phyloP scores from a whole-genome alignment of 1,140 invertebrate species.

The Drosophila ohnishii region DNA sequence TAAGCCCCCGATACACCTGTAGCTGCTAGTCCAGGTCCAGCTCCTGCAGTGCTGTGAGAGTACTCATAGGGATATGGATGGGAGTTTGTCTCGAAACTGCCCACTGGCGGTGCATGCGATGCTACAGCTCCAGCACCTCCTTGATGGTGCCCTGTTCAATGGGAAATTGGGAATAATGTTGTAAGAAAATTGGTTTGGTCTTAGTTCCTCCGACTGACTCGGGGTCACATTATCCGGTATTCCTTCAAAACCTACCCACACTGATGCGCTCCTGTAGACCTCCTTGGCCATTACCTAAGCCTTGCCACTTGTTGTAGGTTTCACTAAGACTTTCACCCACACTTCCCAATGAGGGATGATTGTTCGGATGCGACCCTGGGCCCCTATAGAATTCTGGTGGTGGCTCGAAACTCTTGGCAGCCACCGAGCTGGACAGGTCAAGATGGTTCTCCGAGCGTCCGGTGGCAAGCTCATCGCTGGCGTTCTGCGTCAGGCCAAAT shows the following conservation, averaged over 20 bases:
- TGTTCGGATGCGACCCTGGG: slow-evolving; percentile 37
- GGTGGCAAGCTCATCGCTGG: slow-evolving; percentile 19
- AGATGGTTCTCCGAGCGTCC: slow-evolving; percentile 18
- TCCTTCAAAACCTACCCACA: slow-evolving; percentile 59
- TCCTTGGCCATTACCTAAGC: slow-evolving; percentile 3
- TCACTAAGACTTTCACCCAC: slow-evolving; percentile 61
- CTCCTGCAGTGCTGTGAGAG: slow-evolving; percentile 25
- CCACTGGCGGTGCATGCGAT: slow-evolving; percentile 41
- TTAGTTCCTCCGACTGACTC: background rate
- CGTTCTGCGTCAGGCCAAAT: slow-evolving; percentile 23
- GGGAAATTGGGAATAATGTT: background rate
- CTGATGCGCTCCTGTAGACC: slow-evolving; percentile 63
- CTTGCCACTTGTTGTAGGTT: slow-evolving; percentile 67
- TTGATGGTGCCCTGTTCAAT: slow-evolving; percentile 51
- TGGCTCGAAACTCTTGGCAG: slow-evolving; percentile 69
- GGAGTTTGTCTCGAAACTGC: slow-evolving; percentile 26
- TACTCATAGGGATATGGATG: slow-evolving; percentile 72
- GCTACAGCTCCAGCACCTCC: slow-evolving; percentile 24
- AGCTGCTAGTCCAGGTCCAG: slow-evolving; percentile 1
- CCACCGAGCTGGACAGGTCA: slow-evolving; percentile 46
- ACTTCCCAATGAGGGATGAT: slow-evolving; percentile 43
- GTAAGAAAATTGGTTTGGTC: background rate
- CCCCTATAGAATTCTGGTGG: slow-evolving; percentile 71
- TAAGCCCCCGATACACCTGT: slow-evolving; percentile 31
- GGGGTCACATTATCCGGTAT: no score